Conservation (phyloP, 2,888 invertebrate species). For the Heteromyza rotundicornis region DNA sequence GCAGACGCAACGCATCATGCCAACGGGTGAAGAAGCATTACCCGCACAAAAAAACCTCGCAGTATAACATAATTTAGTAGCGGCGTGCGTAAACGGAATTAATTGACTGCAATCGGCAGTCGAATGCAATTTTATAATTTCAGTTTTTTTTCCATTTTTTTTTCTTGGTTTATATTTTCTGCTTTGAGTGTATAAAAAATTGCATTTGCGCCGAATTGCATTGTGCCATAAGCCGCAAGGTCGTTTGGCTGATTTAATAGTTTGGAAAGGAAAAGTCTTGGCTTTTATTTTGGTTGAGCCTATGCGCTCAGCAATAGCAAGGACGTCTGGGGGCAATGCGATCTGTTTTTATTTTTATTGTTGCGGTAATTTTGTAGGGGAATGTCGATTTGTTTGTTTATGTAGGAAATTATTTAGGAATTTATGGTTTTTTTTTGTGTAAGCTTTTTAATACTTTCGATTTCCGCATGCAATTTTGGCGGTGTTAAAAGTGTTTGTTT, state of each 20-base stretch:
- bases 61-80: too few relatives aligned
- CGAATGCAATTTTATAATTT: background rate
- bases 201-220: background rate
- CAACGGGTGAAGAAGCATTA: too few relatives aligned
- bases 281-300: background rate
- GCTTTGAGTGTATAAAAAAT: background rate
- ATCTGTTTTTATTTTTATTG: too few relatives aligned
- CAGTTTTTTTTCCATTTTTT: background rate
- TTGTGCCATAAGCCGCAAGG: conserved; percentile 4
- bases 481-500: too few relatives aligned
- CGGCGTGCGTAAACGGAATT: background rate
- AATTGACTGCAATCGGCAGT: background rate
- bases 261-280: conserved; percentile 11
- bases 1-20: too few relatives aligned
- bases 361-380: background rate
- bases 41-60: too few relatives aligned
- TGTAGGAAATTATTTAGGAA: background rate
- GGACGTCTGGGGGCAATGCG: background rate
- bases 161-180: background rate
- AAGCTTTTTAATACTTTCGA: too few relatives aligned
- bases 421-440: too few relatives aligned
- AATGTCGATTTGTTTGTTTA: background rate
- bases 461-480: too few relatives aligned
- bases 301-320: background rate
- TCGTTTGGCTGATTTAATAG: conserved; percentile 6